A percentile compares a stretch with the other conserved stretches of the same genome.
phyloP scores from a whole-genome alignment of 2,113 vertebrate genomes.

The Empidonax alnorum region DNA sequence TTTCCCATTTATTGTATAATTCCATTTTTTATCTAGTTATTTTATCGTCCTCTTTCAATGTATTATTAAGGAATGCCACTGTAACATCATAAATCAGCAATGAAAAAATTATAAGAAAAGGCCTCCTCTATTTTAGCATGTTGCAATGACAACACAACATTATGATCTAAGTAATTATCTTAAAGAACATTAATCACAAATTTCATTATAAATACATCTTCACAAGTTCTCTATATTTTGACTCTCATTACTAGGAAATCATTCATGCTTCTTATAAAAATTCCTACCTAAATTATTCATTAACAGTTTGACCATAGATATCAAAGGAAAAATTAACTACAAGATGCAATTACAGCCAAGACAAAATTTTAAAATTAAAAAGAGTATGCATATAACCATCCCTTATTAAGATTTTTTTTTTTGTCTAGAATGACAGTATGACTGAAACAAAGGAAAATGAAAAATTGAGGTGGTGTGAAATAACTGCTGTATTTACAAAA shows the following conservation, averaged over 20 bases:
- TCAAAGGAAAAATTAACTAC: neutral
- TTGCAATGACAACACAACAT: neutral
- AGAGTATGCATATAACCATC: neutral
- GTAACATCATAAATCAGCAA: neutral
- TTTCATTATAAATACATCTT: neutral
- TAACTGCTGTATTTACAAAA: neutral
- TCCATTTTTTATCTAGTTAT: neutral
- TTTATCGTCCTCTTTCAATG: neutral
- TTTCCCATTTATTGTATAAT: neutral
- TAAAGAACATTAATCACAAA: neutral
- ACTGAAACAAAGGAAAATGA: neutral
- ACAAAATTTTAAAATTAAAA: neutral
- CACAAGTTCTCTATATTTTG: neutral
- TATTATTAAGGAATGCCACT: neutral
- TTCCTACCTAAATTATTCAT: neutral
- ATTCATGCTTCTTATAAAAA: neutral
- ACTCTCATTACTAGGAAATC: neutral
- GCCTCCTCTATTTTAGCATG: neutral
- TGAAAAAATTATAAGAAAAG: neutral
- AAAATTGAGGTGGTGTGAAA: neutral
- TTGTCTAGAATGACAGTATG: neutral
- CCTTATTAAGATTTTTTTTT: neutral
- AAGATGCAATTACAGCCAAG: neutral
- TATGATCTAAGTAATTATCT: neutral
- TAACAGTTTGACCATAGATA: neutral